Percentiles rank a stretch among this genome's conserved stretches.
Conservation (phyloP, 2,113 vertebrate species). For the Nyctibius bracteatus region DNA sequence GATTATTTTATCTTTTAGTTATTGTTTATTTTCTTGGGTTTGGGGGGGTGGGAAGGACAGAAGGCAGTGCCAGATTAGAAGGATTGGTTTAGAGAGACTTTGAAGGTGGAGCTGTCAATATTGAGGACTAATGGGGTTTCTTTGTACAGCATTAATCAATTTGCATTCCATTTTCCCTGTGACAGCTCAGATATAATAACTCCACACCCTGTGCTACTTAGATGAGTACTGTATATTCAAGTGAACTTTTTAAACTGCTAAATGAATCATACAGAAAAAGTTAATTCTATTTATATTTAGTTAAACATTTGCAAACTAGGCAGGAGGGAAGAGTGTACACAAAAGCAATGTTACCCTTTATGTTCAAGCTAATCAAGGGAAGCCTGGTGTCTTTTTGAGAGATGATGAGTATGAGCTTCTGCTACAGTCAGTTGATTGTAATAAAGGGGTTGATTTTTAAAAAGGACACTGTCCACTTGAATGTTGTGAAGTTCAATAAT, state of each 20-base stretch:
- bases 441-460: neutral
- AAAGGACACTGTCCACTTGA: neutral
- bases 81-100: neutral
- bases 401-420: neutral
- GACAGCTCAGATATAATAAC: neutral
- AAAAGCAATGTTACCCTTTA: neutral
- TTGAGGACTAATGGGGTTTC: neutral
- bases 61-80: neutral
- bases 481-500: neutral
- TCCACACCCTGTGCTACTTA: neutral
- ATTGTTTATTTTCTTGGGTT: neutral
- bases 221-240: neutral
- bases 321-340: neutral
- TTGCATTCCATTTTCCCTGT: neutral
- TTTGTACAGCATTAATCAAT: neutral
- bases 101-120: neutral
- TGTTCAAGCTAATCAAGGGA: neutral
- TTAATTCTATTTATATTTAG: constrained; percentile 35
- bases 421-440: neutral
- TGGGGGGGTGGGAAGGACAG: neutral
- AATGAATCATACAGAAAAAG: neutral
- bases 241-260: neutral
- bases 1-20: neutral
- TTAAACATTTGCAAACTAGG: neutral
- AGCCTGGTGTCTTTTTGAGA: neutral